These are phyloP conservation scores for Andrena chrysosceles DNA, from an alignment of 2,888 invertebrate species.

Conservation along the genomic window DNA sequence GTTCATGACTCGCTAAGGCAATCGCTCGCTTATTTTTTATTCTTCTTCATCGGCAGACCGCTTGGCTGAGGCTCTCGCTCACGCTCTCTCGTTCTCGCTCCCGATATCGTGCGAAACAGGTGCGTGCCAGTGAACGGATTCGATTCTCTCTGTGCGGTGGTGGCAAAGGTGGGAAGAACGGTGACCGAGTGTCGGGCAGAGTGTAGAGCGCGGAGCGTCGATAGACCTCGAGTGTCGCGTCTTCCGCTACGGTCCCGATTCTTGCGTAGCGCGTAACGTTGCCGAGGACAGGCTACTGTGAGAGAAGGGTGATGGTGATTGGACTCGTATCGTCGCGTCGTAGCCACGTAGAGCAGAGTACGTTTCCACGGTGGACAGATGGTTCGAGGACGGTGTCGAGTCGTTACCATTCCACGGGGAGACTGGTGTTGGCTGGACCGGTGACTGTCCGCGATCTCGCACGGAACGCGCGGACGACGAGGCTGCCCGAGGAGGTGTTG, in stretches of 20 bases:
- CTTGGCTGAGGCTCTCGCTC: conserved; percentile 7
- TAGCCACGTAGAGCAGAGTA: conserved; percentile 61
- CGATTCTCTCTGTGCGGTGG: neutral
- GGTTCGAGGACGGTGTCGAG: conserved; percentile 70
- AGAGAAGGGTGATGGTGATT: conserved; percentile 79
- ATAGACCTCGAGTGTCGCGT: conserved; percentile 2
- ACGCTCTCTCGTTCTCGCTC: too few species aligned
- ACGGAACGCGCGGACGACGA: conserved; percentile 45
- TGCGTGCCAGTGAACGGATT: neutral
- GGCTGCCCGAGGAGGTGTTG: conserved; percentile 46
- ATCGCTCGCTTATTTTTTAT: conserved; percentile 82
- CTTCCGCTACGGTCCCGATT: neutral
- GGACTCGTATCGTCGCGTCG: conserved; percentile 71
- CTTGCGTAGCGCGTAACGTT: conserved; percentile 31
- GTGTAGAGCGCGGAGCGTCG: neutral
- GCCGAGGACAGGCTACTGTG: conserved; percentile 41
- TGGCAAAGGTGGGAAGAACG: neutral
- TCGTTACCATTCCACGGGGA: conserved; percentile 47
- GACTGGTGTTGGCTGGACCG: conserved; percentile 68
- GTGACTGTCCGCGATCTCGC: conserved; percentile 76
- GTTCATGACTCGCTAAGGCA: conserved; percentile 75
- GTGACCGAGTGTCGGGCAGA: neutral
- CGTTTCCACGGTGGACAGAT: conserved; percentile 70
- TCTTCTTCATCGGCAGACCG: conserved; percentile 78
- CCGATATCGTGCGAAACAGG: conserved; percentile 5